Evolutionary conservation across 1,140 invertebrate genomes (phyloP), one percentile per base, ranked within the genome.

Genomic region (Lepidurus arcticus): DNA sequence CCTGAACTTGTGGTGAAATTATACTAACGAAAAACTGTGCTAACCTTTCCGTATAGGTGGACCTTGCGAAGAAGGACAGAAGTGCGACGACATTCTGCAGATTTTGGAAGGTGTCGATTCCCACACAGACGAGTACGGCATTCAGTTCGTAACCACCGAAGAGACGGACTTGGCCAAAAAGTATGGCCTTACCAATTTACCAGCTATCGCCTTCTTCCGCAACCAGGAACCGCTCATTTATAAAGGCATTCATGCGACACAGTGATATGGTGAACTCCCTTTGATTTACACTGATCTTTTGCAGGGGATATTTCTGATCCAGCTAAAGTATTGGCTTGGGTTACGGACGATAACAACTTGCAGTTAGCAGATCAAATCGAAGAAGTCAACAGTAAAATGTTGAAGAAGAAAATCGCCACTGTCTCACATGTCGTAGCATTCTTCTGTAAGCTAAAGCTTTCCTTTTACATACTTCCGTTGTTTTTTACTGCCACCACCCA

Each of bases 101-200:
- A 93, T 95, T 84, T 85, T 97, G 65, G 95, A 97, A 84, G 94
- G 95, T 81, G 95, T 97, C 81, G 95, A 98, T 82, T 95, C 97
- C 84, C 94, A 97, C 84, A 85, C 96, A 3, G 95, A 97, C 84
- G 94, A 96, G 86, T 92, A 92, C 80, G 95, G 94, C 75, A 96
- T 97, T 80, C 92, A 96, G 78, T 96, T 97, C 84, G 94, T 97
- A 0, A 96, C 94, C 42, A 96, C 95, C 1, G 94, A 96, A 86
- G 94, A 97, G 84, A 87, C 87, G 3, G 83, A 84, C 1, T 85
- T 94, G 74, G 94, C 94, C 0, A 95, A 94, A 84, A 94, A 94
- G 84, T 89, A 94, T 81, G 91, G 91, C 80, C 92, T 96, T 81
- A 94, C 92, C 82, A 89, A 86, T 80, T 94, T 95, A 86, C 95